Conservation (phyloP, 1,140 invertebrate genomes). For the Brachionus calyciflorus region DNA sequence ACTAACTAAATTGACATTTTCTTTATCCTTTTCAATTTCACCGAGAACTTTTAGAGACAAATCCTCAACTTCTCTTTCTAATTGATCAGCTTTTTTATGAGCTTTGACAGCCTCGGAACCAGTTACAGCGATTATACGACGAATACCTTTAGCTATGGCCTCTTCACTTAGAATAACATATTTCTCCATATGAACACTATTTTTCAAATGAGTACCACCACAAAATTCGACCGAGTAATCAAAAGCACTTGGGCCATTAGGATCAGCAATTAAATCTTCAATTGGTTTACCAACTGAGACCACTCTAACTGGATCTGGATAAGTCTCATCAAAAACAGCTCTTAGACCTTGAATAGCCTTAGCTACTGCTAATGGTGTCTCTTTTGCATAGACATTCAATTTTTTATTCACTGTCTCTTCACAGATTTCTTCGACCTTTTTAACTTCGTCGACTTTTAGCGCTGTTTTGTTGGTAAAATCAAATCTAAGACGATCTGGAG, state of each 20-base stretch:
- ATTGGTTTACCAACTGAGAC: constrained; percentile 89
- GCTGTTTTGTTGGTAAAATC: constrained; percentile 88
- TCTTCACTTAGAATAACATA: constrained; percentile 96
- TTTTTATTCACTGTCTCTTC: constrained; percentile 76
- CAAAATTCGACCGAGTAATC: constrained; percentile 98
- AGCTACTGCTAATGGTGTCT: constrained; percentile 75
- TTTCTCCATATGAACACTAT: constrained; percentile 79
- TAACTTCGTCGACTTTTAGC: constrained; percentile 66
- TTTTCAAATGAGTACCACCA: constrained; percentile 91
- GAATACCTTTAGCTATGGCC: constrained; percentile 95
- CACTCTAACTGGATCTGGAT: constrained; percentile 96
- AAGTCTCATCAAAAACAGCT: constrained; percentile 97
- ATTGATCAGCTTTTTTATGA: constrained; percentile 73
- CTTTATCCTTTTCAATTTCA: constrained; percentile 42
- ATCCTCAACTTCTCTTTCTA: constrained; percentile 65
- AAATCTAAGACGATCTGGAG: constrained; percentile 89
- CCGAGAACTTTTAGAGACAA: constrained; percentile 20
- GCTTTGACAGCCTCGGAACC: constrained; percentile 79
- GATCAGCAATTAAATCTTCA: constrained; percentile 81
- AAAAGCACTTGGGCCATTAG: constrained; percentile 71
- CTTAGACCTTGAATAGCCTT: constrained; percentile 89
- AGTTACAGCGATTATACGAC: constrained; percentile 92
- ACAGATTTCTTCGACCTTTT: constrained; percentile 75
- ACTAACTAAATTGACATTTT: background rate
- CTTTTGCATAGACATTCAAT: constrained; percentile 81